Conservation (phyloP, 2,113 vertebrate species). For the Rhinopomastus cyanomelas region DNA sequence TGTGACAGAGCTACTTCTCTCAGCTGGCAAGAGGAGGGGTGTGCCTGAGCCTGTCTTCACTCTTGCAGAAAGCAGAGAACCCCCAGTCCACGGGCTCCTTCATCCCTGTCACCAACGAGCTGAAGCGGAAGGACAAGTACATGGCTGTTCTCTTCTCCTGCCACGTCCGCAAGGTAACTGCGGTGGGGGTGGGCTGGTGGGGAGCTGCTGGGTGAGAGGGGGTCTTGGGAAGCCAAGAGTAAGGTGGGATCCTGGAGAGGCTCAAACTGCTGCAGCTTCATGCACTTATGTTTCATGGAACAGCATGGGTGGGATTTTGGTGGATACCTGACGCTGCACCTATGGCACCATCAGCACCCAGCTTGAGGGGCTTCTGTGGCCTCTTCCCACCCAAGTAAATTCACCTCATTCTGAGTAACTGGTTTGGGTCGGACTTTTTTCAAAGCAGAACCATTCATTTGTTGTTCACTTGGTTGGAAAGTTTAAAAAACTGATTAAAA, state of each 20-base stretch:
- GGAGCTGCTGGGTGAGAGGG: background rate
- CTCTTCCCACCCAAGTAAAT: rapidly evolving
- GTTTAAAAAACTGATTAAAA: background rate
- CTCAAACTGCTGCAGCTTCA: background rate
- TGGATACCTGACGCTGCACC: background rate
- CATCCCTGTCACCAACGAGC: constrained; percentile 86
- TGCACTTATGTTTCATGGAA: background rate
- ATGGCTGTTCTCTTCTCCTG: constrained; percentile 95
- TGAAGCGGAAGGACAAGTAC: constrained; percentile 97
- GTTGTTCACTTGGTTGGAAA: background rate
- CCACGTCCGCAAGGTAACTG: constrained; percentile 91
- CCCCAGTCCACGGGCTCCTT: constrained; percentile 83
- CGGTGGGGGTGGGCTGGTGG: background rate
- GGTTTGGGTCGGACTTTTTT: background rate
- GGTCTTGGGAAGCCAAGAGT: background rate
- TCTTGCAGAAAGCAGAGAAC: constrained; percentile 85
- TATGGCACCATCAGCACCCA: background rate
- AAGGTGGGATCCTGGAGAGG: background rate
- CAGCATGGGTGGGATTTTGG: too few species aligned
- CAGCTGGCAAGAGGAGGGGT: background rate
- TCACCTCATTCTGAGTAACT: background rate
- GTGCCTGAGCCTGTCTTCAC: background rate
- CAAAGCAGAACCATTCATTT: background rate
- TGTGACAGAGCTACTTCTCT: background rate
- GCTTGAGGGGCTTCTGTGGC: background rate